These are phyloP conservation scores for Notocelia uddmanniana DNA, from an alignment of 2,888 invertebrate genomes.

Conservation along the genomic window DNA sequence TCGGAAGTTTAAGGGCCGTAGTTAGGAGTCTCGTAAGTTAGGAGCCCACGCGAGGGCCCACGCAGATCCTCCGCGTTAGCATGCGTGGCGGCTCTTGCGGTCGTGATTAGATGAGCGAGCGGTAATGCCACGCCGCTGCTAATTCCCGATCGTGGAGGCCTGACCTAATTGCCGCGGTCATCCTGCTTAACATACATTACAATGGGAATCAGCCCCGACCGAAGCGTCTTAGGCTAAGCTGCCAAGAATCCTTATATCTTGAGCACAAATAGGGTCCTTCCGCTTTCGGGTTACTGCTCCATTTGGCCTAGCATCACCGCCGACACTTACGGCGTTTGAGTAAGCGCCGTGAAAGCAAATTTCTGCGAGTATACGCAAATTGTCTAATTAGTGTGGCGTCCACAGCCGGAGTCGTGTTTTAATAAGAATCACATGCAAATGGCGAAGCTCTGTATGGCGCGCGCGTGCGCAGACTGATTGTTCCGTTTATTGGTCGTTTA, in stretches of 20 bases:
- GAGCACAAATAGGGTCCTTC: constrained; percentile 53
- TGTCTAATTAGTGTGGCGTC: constrained; percentile 77
- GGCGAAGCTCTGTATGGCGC: constrained; percentile 58
- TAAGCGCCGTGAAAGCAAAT: constrained; percentile 48
- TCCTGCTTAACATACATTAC: constrained; percentile 80
- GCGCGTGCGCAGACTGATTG: constrained; percentile 53
- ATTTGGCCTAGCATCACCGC: constrained; percentile 36
- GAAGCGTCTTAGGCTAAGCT: constrained; percentile 67
- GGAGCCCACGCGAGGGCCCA: constrained; percentile 46
- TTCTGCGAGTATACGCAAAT: constrained; percentile 73
- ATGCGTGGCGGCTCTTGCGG: constrained; percentile 63
- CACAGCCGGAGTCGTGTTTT: constrained; percentile 60
- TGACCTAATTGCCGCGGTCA: constrained; percentile 78
- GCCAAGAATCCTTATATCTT: constrained; percentile 55
- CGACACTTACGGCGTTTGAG: constrained; percentile 45
- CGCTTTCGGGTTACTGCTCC: constrained; percentile 14
- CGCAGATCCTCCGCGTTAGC: constrained; percentile 53
- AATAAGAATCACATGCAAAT: constrained; percentile 74
- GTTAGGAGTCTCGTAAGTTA: too few relatives aligned
- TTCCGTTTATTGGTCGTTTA: constrained; percentile 56
- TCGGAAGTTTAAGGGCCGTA: constrained; percentile 53
- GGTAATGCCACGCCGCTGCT: constrained; percentile 67
- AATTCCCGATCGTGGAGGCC: constrained; percentile 69
- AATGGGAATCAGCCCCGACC: constrained; percentile 74
- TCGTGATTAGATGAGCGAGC: constrained; percentile 72